These are phyloP conservation scores for Colletes collaris DNA, from an alignment of 2,888 invertebrate genomes.

Conservation along the genomic window DNA sequence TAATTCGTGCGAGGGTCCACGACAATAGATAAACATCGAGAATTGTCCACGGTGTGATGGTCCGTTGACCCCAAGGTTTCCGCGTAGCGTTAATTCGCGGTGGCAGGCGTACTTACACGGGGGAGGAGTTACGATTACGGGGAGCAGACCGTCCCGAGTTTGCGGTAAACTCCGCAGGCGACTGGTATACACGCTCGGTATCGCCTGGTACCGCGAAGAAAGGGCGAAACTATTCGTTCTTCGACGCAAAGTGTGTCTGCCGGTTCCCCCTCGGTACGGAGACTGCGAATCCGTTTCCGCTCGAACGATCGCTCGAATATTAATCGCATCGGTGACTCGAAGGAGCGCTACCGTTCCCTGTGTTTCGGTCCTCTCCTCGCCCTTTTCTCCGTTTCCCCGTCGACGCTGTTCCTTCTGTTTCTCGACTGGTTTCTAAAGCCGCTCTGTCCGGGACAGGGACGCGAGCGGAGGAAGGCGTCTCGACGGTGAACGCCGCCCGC, in stretches of 20 bases:
- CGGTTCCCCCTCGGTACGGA: slow-evolving; percentile 6
- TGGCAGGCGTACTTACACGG: background rate
- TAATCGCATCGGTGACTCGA: slow-evolving; percentile 70
- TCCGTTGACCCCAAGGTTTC: background rate
- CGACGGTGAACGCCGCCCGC: slow-evolving; percentile 21
- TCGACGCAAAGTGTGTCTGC: slow-evolving; percentile 29
- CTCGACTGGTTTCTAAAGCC: slow-evolving; percentile 24
- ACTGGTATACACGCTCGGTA: slow-evolving; percentile 4
- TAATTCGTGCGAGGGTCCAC: no score
- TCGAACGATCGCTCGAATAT: slow-evolving; percentile 77
- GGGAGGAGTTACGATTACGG: background rate
- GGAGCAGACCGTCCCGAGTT: slow-evolving; percentile 14
- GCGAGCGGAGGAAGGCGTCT: background rate
- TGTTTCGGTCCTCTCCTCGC: slow-evolving; percentile 34
- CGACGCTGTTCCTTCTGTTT: slow-evolving; percentile 5
- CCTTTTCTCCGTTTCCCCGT: slow-evolving; percentile 9
- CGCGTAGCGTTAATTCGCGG: slow-evolving; percentile 13
- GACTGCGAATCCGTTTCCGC: slow-evolving; percentile 60
- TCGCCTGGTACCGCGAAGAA: slow-evolving; percentile 15
- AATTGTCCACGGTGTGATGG: slow-evolving; percentile 18
- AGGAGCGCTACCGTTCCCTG: slow-evolving; percentile 13
- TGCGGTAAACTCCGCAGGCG: background rate
- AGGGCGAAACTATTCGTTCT: slow-evolving; percentile 36
- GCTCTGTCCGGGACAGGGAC: slow-evolving; percentile 13
- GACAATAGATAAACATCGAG: background rate